Evolutionary conservation across 2,113 vertebrate species (phyloP).

Genomic region (Callithrix jacchus): DNA sequence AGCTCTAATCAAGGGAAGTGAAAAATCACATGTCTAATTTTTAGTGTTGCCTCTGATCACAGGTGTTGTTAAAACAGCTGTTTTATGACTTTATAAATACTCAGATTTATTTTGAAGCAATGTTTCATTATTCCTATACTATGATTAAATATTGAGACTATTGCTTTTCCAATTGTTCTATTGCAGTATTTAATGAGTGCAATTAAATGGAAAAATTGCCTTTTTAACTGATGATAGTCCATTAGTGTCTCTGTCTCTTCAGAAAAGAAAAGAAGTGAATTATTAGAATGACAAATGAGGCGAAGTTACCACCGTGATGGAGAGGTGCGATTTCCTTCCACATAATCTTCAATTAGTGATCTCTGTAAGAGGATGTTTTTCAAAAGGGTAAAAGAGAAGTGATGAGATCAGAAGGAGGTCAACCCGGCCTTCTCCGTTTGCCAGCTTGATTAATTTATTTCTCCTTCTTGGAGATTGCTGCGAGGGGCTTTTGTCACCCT

Average conservation of each 20-base stretch:
- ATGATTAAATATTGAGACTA: slow-evolving; percentile 90
- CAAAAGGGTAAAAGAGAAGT: slow-evolving; percentile 91
- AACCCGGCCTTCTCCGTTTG: slow-evolving; percentile 90
- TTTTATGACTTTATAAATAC: slow-evolving; percentile 75
- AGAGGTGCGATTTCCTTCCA: slow-evolving; percentile 87
- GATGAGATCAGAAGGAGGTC: slow-evolving; percentile 95
- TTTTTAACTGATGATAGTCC: slow-evolving; percentile 89
- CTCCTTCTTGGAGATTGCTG: slow-evolving; percentile 90
- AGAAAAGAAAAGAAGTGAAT: slow-evolving; percentile 88
- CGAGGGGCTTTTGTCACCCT: slow-evolving; percentile 89
- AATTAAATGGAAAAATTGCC: slow-evolving; percentile 92
- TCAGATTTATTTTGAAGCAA: slow-evolving; percentile 85
- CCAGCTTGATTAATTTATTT: slow-evolving; percentile 97
- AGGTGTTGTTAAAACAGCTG: slow-evolving; percentile 73
- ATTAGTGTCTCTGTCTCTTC: slow-evolving; percentile 89
- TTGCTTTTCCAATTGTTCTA: slow-evolving; percentile 90
- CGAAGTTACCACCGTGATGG: slow-evolving; percentile 88
- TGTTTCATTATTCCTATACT: slow-evolving; percentile 84
- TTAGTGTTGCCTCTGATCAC: slow-evolving; percentile 52
- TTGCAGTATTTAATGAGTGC: slow-evolving; percentile 89
- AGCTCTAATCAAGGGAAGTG: slow-evolving; percentile 52
- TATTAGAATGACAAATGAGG: slow-evolving; percentile 91
- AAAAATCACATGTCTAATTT: slow-evolving; percentile 56
- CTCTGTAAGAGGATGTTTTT: slow-evolving; percentile 92
- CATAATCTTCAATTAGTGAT: slow-evolving; percentile 96